Base-by-base conservation (phyloP, 2,888 invertebrate species). In the Eustalomyia histrio region DNA sequence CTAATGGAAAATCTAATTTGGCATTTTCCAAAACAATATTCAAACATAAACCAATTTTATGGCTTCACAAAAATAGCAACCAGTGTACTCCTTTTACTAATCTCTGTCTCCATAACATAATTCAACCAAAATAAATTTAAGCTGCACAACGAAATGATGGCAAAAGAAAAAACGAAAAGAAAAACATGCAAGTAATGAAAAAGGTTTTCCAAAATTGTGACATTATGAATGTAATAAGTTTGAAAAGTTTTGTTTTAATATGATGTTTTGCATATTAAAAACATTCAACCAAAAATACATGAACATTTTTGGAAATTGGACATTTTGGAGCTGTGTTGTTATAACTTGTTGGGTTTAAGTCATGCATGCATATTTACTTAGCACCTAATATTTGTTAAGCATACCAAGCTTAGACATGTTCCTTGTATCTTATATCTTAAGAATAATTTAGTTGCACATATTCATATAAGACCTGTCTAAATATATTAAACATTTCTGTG, bases 1-100 rank as follows among this genome's bases (percentile, higher is more conserved):
- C 74, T 78, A 81, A 74, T 81, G 81, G 81, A 81, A 81, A 81
- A 81, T 78, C 74, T 78, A 81, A 81, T 81, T 81, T 81, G 58
- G 58, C 78, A 81, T 65, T 78, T 78, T 71, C 61, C 67, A 33
- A 39, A 39, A 57, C 39, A 58, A 69, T 39, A 39, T 4, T 39
- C 39, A 39, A 74, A 67, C 78, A 78, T 81, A 78, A 81, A 81
- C 81, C 78, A 78, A 81, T 78, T 78, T 81, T 76, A 81, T 78
- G 71, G 61, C 69, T 14, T n/a, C 24, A 47, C 24, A 69, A 64
- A 43, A 53, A 18, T 24, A 65, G 47, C 33, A 52, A n/a, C 16
- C 17, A 9, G 29, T 63, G 80, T 65, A 60, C 60, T 69, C 60
- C 58, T 21, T 24, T 17, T 67, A 63, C 74, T 81, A 81, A 78